Percentiles rank a stretch among this genome's conserved stretches.
These are phyloP conservation scores for Psittacus erithacus DNA, from an alignment of 2,113 vertebrate species.

Conservation along the genomic window DNA sequence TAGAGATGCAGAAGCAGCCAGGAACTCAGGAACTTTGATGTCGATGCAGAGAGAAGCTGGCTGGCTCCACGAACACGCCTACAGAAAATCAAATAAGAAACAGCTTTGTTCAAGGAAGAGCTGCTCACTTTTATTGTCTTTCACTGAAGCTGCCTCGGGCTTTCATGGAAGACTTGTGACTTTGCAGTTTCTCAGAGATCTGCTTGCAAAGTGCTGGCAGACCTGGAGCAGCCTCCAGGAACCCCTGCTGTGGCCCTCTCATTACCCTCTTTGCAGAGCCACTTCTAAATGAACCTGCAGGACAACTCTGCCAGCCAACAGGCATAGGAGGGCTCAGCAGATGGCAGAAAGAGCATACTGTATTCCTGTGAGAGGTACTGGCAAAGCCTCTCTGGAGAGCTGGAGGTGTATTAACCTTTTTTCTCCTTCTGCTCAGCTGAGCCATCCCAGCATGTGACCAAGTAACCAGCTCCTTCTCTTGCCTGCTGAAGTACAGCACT, in stretches of 20 bases:
- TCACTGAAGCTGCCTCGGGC: background rate
- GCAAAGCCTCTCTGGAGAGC: background rate
- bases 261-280: background rate
- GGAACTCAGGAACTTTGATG: background rate
- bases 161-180: rapidly evolving
- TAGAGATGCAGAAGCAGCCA: background rate
- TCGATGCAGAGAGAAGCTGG: background rate
- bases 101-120: background rate
- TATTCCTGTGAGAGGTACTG: background rate
- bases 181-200: background rate
- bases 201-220: background rate
- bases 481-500: background rate
- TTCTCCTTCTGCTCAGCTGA: background rate
- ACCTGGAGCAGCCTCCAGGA: background rate
- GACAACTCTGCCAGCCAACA: background rate
- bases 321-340: background rate
- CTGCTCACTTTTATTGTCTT: background rate
- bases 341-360: background rate
- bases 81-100: background rate
- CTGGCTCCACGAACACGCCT: background rate
- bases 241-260: background rate
- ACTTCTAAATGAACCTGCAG: background rate
- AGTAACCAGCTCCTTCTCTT: background rate
- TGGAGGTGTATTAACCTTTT: background rate
- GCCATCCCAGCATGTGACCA: rapidly evolving